These are phyloP conservation scores for Lipophrys pholis DNA, from an alignment of 2,113 vertebrate species.

Conservation along the genomic window DNA sequence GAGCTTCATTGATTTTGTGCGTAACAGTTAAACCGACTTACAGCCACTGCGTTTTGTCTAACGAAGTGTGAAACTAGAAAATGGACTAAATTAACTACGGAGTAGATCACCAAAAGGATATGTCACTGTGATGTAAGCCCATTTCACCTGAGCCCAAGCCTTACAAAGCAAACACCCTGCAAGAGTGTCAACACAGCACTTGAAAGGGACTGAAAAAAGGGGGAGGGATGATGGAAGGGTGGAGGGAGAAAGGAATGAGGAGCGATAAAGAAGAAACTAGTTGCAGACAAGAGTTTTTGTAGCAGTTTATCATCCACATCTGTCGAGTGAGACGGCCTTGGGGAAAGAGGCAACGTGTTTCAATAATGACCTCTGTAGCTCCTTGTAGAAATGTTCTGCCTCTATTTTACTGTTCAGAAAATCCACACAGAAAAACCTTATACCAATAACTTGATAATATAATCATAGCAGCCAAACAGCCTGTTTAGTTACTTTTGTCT, in stretches of 20 bases:
- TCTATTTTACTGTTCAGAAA: not conserved
- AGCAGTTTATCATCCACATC: constrained; percentile 56
- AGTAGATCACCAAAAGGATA: constrained; percentile 5
- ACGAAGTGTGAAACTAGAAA: constrained; percentile 1
- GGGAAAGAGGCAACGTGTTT: constrained; percentile 40
- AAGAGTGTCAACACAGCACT: constrained; percentile 21
- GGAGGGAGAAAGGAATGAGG: constrained; percentile 30
- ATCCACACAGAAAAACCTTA: not conserved
- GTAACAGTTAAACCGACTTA: not conserved
- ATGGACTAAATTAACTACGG: constrained; percentile 11
- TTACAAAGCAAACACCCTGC: constrained; percentile 39
- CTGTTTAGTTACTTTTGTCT: not conserved
- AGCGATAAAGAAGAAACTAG: constrained; percentile 51
- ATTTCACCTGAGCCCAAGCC: constrained; percentile 10
- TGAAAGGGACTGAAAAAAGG: constrained; percentile 36
- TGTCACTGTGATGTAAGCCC: constrained; percentile 23
- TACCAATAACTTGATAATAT: not conserved
- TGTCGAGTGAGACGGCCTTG: constrained; percentile 54
- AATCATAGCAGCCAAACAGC: not conserved
- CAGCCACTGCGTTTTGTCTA: constrained; percentile 14
- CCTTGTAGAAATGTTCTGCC: constrained; percentile 10
- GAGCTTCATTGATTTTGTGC: constrained; percentile 11
- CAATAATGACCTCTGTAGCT: constrained; percentile 21
- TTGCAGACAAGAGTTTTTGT: constrained; percentile 39
- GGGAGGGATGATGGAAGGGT: constrained; percentile 24